Evolutionary conservation across 2,888 invertebrate genomes (phyloP), one percentile per base, ranked within the genome.

Genomic region (Lordiphosa fenestrarum): DNA sequence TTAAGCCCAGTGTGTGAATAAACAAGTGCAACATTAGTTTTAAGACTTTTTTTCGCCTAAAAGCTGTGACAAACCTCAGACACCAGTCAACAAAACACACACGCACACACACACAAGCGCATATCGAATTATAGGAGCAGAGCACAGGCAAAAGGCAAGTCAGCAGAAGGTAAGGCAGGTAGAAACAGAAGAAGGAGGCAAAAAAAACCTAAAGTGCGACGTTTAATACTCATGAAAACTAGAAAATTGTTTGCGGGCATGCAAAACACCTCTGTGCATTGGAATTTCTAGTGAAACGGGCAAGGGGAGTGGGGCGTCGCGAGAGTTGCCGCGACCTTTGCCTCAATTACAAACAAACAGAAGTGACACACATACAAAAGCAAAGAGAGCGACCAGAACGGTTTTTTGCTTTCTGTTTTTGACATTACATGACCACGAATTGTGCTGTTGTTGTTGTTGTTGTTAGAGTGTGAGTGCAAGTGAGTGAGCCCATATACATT

Each of bases 261-360:
- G 49, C 54, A 40, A 59, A 49, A 53, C 52, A 53, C 57, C 23
- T 70, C 51, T 51, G 48, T 65, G 71, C 73, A 66, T 57, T 66
- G 52, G 67, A 73, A 71, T 66, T 62, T 61, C 53, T 53, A 42
- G 47, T 54, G 47, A 41, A 35, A 54, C 57, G 50, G 47, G 12
- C 12, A 40, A 25, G 37, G 35, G 30, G 30, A 44, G 10, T 25
- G 15, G 10, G 10, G 44, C 10, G 15, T 30, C 30, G 30, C 30
- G 30, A 30, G 30, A 30, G 23, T 52, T 23, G 52, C 65, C 72
- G 78, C 80, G 80, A 80, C 80, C 80, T 80, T 80, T 80, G 80
- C 78, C 78, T 80, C 74, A 75, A 75, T 81, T 81, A 73, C 81
- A 72, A 76, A 68, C 76, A 71, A 77, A 63, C 58, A 63, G 55